Conservation (phyloP, 2,113 vertebrate genomes). For the Toxotes jaculatrix region DNA sequence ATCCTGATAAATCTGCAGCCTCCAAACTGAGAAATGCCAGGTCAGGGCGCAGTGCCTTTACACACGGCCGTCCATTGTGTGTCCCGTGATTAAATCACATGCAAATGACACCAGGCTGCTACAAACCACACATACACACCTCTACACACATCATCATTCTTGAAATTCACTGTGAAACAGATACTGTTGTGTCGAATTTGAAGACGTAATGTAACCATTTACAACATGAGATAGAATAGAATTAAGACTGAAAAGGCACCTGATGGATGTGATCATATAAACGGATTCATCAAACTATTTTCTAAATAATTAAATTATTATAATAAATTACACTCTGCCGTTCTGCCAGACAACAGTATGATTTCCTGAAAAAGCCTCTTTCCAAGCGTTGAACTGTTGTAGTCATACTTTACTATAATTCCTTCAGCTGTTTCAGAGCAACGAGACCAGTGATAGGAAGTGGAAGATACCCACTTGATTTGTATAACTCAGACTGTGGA, state of each 20-base stretch:
- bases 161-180: no score
- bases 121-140: no score
- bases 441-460: not conserved
- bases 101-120: not conserved
- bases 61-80: not conserved
- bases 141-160: not conserved
- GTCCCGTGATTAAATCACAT: conserved; percentile 7
- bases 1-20: not conserved
- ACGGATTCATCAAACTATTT: not conserved
- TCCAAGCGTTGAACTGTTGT: not conserved
- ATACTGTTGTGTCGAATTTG: no score
- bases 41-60: not conserved
- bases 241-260: not conserved
- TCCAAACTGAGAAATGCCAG: not conserved
- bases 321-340: no score
- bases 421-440: conserved; percentile 6
- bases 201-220: not conserved
- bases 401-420: not conserved
- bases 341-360: not conserved
- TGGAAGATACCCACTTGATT: not conserved
- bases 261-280: not conserved
- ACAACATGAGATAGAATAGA: not conserved
- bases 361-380: conserved; percentile 5
- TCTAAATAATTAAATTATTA: no score
- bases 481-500: not conserved